Percentiles rank a stretch among this genome's conserved stretches.
These are phyloP conservation scores for Bovichtus variegatus DNA, from an alignment of 2,797 vertebrate genomes.

Conservation along the genomic window DNA sequence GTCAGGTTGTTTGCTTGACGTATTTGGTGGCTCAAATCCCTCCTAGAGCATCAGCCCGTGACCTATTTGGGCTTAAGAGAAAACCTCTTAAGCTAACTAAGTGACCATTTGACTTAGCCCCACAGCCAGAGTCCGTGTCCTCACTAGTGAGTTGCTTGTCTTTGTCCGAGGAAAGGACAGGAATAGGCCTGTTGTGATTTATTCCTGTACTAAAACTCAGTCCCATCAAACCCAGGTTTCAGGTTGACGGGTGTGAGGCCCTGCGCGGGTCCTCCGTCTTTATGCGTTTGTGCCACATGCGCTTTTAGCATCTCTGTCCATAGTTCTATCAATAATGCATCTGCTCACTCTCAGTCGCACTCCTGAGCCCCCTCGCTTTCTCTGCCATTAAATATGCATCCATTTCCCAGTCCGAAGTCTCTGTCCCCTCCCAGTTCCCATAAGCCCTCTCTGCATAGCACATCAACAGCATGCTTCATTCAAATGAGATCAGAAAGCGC, in stretches of 20 bases:
- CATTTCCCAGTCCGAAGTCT: conserved; percentile 66
- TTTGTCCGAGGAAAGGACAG: conserved; percentile 26
- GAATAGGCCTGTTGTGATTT: conserved; percentile 57
- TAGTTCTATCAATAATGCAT: conserved; percentile 82
- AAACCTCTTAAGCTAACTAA: conserved; percentile 53
- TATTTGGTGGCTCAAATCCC: conserved; percentile 40
- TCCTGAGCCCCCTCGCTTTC: conserved; percentile 68
- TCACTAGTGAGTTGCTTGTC: conserved; percentile 38
- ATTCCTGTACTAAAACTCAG: conserved; percentile 38
- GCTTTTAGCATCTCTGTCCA: conserved; percentile 73
- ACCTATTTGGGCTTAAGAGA: conserved; percentile 60
- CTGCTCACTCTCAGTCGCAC: conserved; percentile 68
- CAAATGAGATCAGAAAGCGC: conserved; percentile 19
- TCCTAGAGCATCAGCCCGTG: conserved; percentile 44
- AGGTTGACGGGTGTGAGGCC: conserved; percentile 63
- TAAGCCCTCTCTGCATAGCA: conserved; percentile 30
- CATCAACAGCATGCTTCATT: conserved; percentile 28
- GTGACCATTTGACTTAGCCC: conserved; percentile 3
- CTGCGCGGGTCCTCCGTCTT: conserved; percentile 30
- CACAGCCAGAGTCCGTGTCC: conserved; percentile 3
- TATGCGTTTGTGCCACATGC: conserved; percentile 40
- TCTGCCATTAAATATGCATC: conserved; percentile 83
- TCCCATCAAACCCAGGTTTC: conserved; percentile 23
- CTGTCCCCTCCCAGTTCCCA: conserved; percentile 71
- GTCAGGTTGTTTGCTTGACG: not conserved